phyloP scores from a whole-genome alignment of 2,797 vertebrate species.

The Carcharodon carcharias region DNA sequence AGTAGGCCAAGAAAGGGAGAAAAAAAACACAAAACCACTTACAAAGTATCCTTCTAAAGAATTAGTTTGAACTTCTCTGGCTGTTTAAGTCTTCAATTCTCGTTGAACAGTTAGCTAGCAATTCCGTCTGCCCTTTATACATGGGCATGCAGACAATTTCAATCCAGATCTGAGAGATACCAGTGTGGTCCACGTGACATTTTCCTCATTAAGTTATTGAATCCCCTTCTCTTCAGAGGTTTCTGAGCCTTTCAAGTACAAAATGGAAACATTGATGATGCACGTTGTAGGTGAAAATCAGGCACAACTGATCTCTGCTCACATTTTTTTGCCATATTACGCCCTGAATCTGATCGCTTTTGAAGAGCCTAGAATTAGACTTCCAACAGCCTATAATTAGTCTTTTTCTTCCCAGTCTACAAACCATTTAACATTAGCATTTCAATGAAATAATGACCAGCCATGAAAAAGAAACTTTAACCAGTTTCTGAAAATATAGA shows the following conservation, averaged over 20 bases:
- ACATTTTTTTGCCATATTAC: not conserved
- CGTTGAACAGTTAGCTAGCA: not conserved
- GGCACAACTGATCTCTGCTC: not conserved
- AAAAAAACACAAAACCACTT: not conserved
- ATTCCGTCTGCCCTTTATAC: not conserved
- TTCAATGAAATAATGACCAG: not conserved
- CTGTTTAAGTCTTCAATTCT: not conserved
- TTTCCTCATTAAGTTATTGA: not conserved
- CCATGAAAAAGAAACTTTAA: not conserved
- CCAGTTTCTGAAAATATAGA: not conserved
- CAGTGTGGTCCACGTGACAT: not conserved
- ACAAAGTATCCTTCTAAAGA: not conserved
- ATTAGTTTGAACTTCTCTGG: not conserved
- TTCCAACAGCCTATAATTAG: not conserved
- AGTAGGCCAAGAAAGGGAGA: not conserved
- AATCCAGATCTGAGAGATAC: not conserved
- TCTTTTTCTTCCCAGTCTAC: not conserved
- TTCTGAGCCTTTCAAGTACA: not conserved
- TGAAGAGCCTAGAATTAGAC: not conserved
- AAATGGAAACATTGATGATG: not conserved
- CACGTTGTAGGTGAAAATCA: not conserved
- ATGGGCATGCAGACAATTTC: not conserved
- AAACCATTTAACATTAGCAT: too few species aligned
- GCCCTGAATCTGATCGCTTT: not conserved
- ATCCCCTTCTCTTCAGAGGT: not conserved